A percentile compares a stretch with the other conserved stretches of the same genome.
Evolutionary conservation across 2,888 invertebrate genomes (phyloP).

Genomic region (Caenorhabditis imperialis): DNA sequence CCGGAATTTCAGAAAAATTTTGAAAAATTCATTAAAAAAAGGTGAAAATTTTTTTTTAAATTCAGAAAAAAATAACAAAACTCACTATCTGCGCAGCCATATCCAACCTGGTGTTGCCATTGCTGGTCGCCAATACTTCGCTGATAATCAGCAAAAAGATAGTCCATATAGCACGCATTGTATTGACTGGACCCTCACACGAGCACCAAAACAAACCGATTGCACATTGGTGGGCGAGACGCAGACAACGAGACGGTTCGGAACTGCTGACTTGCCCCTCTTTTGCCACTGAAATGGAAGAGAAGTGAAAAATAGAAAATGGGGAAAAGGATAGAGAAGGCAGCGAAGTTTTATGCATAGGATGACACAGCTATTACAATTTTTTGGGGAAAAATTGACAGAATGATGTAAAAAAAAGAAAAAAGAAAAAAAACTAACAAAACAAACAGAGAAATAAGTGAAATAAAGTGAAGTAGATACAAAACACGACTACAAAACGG

Average conservation of each 20-base stretch:
- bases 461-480: too few relatives aligned
- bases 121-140: slow-evolving; percentile 2
- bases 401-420: background rate
- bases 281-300: background rate
- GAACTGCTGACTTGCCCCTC: slow-evolving; percentile 41
- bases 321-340: background rate
- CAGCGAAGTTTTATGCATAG: too few relatives aligned
- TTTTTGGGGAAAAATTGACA: too few relatives aligned
- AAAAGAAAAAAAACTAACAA: background rate
- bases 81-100: slow-evolving; percentile 52
- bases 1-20: background rate
- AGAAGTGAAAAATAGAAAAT: background rate
- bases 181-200: slow-evolving; percentile 18
- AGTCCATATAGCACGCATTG: slow-evolving; percentile 25
- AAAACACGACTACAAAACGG: background rate
- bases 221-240: slow-evolving; percentile 35
- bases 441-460: background rate
- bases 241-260: slow-evolving; percentile 28
- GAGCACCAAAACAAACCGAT: slow-evolving; percentile 42
- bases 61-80: background rate
- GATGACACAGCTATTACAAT: too few relatives aligned
- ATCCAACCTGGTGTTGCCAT: slow-evolving; percentile 48
- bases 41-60: background rate
- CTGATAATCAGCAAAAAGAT: slow-evolving; percentile 6
- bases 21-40: too few relatives aligned